A percentile compares a stretch with the other conserved stretches of the same genome.
phyloP scores from a whole-genome alignment of 2,888 invertebrate species.

The Amphipoea oculea region DNA sequence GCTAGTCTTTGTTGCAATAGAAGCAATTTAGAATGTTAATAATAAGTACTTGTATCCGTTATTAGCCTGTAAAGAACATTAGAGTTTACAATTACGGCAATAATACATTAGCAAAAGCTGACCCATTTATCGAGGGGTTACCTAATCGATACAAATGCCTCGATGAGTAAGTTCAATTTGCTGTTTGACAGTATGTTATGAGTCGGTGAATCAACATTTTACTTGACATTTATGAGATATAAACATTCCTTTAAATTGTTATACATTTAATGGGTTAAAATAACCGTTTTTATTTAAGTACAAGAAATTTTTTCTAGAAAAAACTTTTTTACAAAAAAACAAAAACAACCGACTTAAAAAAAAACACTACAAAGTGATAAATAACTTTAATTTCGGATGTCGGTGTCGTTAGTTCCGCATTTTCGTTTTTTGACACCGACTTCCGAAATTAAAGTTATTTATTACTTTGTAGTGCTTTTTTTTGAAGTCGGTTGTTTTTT shows the following conservation, averaged over 20 bases:
- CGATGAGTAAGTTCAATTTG: constrained; percentile 3
- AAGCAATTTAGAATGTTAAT: neutral
- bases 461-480: too few relatives aligned
- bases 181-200: neutral
- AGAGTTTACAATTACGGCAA: constrained; percentile 9
- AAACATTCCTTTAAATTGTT: neutral
- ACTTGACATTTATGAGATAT: neutral
- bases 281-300: neutral
- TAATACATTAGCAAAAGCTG: constrained; percentile 27
- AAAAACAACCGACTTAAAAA: too few relatives aligned
- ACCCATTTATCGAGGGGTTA: constrained; percentile 20
- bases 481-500: too few relatives aligned
- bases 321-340: too few relatives aligned
- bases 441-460: too few relatives aligned
- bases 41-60: neutral
- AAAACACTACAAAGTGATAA: too few relatives aligned
- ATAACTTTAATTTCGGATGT: too few relatives aligned
- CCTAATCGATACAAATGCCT: constrained; percentile 30
- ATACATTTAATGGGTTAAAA: neutral
- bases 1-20: neutral
- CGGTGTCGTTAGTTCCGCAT: too few relatives aligned
- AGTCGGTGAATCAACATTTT: neutral
- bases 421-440: too few relatives aligned
- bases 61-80: constrained; percentile 1
- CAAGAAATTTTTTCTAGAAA: too few relatives aligned